Evolutionary conservation across 2,888 invertebrate species (phyloP).

Genomic region (Antheraea yamamai): DNA sequence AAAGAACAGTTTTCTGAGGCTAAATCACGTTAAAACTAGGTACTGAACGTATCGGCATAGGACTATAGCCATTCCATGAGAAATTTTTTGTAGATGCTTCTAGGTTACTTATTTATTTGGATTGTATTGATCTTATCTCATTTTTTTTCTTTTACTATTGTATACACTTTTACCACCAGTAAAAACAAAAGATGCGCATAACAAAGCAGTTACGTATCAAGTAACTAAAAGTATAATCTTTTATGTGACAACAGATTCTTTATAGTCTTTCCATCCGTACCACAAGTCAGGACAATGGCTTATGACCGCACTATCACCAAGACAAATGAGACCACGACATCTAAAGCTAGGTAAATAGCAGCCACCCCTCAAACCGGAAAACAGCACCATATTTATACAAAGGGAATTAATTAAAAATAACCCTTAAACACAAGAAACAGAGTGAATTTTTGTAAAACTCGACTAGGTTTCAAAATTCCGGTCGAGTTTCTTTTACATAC

Average conservation of each 20-base stretch:
- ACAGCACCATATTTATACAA: constrained; percentile 69
- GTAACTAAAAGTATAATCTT: constrained; percentile 25
- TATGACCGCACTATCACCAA: constrained; percentile 70
- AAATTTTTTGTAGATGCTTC: no score
- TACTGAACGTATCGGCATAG: no score
- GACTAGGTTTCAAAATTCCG: constrained; percentile 65
- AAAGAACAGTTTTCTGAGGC: no score
- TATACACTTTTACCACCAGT: neutral
- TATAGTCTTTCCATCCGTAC: constrained; percentile 28
- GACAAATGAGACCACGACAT: constrained; percentile 78
- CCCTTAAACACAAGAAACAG: constrained; percentile 46
- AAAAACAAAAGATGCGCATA: no score
- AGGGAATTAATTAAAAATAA: constrained; percentile 45
- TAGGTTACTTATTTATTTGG: no score
- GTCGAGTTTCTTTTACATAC: constrained; percentile 72
- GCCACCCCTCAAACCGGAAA: constrained; percentile 66
- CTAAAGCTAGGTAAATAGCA: constrained; percentile 70
- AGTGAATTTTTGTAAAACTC: constrained; percentile 62
- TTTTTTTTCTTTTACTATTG: no score
- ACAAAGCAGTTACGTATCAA: no score
- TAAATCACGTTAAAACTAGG: no score
- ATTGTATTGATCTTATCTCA: no score
- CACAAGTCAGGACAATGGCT: constrained; percentile 56
- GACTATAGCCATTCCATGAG: no score
- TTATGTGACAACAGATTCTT: constrained; percentile 29